Evolutionary conservation across 1,140 invertebrate genomes (phyloP).

Genomic region (Drosophila arawakana): DNA sequence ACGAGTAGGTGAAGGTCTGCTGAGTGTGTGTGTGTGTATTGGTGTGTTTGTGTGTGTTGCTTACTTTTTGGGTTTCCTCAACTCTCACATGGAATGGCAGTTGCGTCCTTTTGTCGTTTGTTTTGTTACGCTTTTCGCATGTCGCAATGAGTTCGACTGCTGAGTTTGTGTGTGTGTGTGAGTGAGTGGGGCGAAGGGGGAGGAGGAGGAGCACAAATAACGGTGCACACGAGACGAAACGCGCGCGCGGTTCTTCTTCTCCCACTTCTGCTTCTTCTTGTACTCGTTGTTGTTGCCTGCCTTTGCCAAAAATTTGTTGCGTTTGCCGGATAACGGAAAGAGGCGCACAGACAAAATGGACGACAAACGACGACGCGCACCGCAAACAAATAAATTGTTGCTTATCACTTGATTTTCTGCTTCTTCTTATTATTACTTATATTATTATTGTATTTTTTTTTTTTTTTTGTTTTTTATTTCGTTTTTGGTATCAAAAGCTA

Average conservation of each 20-base stretch:
- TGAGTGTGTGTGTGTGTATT: not conserved
- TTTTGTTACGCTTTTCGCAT: slow-evolving; percentile 49
- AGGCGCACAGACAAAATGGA: slow-evolving; percentile 63
- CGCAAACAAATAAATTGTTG: slow-evolving; percentile 32
- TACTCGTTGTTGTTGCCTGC: slow-evolving; percentile 18
- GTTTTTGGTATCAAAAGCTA: slow-evolving; percentile 39
- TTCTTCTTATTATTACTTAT: slow-evolving; percentile 7
- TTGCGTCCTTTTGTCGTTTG: slow-evolving; percentile 36
- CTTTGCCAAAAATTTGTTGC: slow-evolving; percentile 56
- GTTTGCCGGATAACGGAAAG: slow-evolving; percentile 52
- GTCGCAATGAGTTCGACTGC: slow-evolving; percentile 23
- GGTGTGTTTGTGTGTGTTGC: not conserved
- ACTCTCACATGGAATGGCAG: slow-evolving; percentile 32
- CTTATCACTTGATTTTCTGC: slow-evolving; percentile 25
- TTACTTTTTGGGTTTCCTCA: slow-evolving; percentile 43
- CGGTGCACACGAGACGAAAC: slow-evolving; percentile 30
- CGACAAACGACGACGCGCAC: slow-evolving; percentile 42
- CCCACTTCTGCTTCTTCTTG: not conserved
- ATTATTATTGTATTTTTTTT: slow-evolving; percentile 5
- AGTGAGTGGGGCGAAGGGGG: not conserved
- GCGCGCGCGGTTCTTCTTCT: slow-evolving; percentile 52
- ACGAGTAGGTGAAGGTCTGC: not conserved
- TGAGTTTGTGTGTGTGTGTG: not conserved
- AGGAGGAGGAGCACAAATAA: no score
- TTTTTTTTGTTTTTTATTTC: not conserved